Evolutionary conservation across 2,113 vertebrate species (phyloP), one percentile per base, ranked within the genome.

Genomic region (Cichladusa arquata): DNA sequence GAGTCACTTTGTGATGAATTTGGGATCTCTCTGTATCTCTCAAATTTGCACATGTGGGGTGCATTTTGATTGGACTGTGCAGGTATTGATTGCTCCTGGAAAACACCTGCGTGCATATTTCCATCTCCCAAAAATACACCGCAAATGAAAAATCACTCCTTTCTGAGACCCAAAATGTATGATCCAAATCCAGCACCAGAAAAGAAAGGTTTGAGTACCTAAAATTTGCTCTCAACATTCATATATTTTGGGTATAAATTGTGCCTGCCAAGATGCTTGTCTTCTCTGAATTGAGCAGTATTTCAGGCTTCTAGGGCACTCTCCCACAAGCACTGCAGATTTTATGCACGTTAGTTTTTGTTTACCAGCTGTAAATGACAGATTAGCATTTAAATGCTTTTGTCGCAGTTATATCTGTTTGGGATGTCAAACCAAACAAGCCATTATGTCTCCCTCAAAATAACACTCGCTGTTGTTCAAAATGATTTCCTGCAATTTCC

Each of bases 301-400:
- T 91, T 88, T 89, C 72, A 82, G 70, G 69, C 74, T 95, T 88
- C 79, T 72, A 56, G 64, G 77, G 67, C 40, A 44, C 71, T 77
- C 4, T 2, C 54, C 91, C 72, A 90, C 48, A 74, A 81, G 54
- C 74, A n/a, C 29, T 53, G 60, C 72, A 79, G 82, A 91, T 85
- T 94, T 93, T 84, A 89, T 87, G 65, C 8, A 1, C 1, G 5
- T 44, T 96, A 83, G 90, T 69, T 91, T 92, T 96, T 96, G 93
- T 97, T 97, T 94, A 96, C 94, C 72, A 25, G 3, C 76, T 92
- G 81, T 83, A 97, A 97, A 94, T 96, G 93, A 92, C 93, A 96
- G 96, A 95, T 96, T 94, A 96, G 89, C 91, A 96, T 96, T 94
- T 92, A 94, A 96, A 96, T 89, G 90, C 86, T 89, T 96, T 94